Evolutionary conservation across 2,113 vertebrate genomes (phyloP).

Genomic region (Psilopsiagon aymara): DNA sequence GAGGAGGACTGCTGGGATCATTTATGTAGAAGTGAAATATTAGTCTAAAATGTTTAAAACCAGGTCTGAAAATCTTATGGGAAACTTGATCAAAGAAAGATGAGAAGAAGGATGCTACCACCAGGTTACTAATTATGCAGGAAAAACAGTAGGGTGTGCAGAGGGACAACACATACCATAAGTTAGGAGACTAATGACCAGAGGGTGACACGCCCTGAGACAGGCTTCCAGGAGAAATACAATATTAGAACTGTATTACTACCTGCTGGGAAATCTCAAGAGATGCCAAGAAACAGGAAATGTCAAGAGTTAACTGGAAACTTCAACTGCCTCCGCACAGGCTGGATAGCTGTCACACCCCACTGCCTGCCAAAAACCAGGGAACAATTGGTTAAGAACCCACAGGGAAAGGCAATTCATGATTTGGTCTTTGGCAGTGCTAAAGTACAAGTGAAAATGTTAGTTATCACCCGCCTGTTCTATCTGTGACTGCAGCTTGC

Average conservation of each 20-base stretch:
- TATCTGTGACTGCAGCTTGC: not conserved
- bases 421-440: not conserved
- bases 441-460: not conserved
- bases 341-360: not conserved
- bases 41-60: not conserved
- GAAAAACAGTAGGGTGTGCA: not conserved
- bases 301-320: not conserved
- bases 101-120: not conserved
- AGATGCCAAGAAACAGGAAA: conserved; percentile 22
- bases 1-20: not conserved
- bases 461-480: not conserved
- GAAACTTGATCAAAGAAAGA: not conserved
- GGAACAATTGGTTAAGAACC: not conserved
- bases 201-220: not conserved
- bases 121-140: not conserved
- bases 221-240: not conserved
- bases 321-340: not conserved
- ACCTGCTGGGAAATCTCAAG: not conserved
- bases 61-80: not conserved
- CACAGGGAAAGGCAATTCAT: not conserved
- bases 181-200: not conserved
- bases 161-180: not conserved
- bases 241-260: not conserved
- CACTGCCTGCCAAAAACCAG: not conserved
- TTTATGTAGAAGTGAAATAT: not conserved